These are phyloP conservation scores for cat (Felis catus) DNA, from an alignment of 2,113 vertebrate species.

Conservation along the genomic window F.catus_Fca126_mat1.0 CM031416.1:108985001-108985500, in stretches of 20 bases:
- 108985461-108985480: not conserved
- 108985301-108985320: not conserved
- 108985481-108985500: not conserved
- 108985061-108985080: not conserved
- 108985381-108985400: not conserved
- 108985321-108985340: not conserved
- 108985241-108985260: not conserved
- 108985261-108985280: not conserved
- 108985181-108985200: not conserved
- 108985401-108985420: not conserved
- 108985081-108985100: not conserved
- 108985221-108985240: not conserved
- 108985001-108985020: not conserved
- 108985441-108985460: conserved; percentile 8
- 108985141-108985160: not conserved
- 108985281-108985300: not conserved
- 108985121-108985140: not conserved
- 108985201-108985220: not conserved
- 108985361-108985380: not conserved
- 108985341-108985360: not conserved
- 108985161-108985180: conserved; percentile 14
- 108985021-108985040: conserved; percentile 22
- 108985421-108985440: not conserved
- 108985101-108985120: not conserved
- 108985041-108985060: not conserved